Base-by-base conservation (phyloP, 2,888 invertebrate genomes). In the Eudasyphora cyanicolor region DNA sequence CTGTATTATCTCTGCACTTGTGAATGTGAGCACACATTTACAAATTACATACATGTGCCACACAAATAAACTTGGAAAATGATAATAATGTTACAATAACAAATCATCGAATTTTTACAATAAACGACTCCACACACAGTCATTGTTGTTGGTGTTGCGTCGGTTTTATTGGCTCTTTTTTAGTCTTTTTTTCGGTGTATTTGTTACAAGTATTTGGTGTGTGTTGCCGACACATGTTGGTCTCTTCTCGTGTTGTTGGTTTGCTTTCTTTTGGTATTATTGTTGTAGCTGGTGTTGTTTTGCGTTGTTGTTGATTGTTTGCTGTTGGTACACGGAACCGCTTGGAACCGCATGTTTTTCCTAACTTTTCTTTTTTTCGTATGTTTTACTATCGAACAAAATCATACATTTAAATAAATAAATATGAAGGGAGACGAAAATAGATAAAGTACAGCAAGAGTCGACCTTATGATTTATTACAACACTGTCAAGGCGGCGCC, bases 281-380 rank as follows among this genome's bases (percentile, higher is more conserved):
- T 80, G 54, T 7, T 62, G 77, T 12, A 49, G 29, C n/a, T n/a
- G n/a, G n/a, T n/a, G n/a, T n/a, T n/a, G n/a, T n/a, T n/a, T n/a
- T n/a, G n/a, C n/a, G n/a, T n/a, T n/a, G n/a, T n/a, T n/a, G n/a
- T n/a, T n/a, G n/a, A n/a, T n/a, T n/a, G n/a, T 38, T 62, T 19
- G 35, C 29, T 62, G 54, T 86, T 83, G 87, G 89, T 90, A 88
- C 89, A 88, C 88, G 90, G 90, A 89, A 89, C 89, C 87, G 90
- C 86, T 89, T 90, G 89, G 90, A 89, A 89, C 89, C 87, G 86
- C 57, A 77, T 77, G 80, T 80, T 54, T 29, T 79, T 67, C 35
- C n/a, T 74, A 12, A 8, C 54, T 79, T 64, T 49, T 38, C 38
- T 10, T 54, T 71, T 62, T 17, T 29, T 75, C 42, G 49, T 38